phyloP scores from a whole-genome alignment of 2,888 invertebrate species.

The Nymphalis polychloros region DNA sequence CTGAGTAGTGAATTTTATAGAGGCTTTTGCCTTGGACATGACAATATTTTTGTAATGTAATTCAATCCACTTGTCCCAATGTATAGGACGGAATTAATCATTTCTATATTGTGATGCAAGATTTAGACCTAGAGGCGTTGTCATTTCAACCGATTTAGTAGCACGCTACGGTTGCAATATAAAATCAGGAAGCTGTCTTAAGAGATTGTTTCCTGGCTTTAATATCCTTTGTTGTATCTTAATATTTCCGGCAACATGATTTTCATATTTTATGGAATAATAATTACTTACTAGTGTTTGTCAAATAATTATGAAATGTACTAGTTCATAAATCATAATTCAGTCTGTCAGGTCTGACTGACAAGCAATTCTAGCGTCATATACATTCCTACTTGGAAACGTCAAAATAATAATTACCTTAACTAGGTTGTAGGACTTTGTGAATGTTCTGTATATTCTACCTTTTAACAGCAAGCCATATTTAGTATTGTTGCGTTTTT shows the following conservation, averaged over 20 bases:
- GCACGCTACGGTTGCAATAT: conserved; percentile 24
- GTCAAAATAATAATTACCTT: too few relatives aligned
- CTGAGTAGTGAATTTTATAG: too few relatives aligned
- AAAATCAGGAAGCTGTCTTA: conserved; percentile 2
- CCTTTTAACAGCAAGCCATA: too few relatives aligned
- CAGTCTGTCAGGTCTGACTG: too few relatives aligned
- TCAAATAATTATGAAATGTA: background rate
- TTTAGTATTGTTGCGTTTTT: too few relatives aligned
- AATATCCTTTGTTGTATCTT: conserved; percentile 25
- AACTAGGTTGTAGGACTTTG: too few relatives aligned
- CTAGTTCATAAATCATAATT: too few relatives aligned
- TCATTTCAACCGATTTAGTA: conserved; percentile 34
- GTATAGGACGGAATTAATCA: background rate
- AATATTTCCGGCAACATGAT: conserved; percentile 20
- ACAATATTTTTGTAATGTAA: background rate
- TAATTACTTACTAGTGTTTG: conserved; percentile 3
- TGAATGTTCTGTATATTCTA: too few relatives aligned
- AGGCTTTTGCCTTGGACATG: too few relatives aligned
- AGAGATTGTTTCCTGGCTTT: conserved; percentile 34
- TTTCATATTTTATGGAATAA: conserved; percentile 6
- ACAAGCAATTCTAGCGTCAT: too few relatives aligned
- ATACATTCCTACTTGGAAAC: too few relatives aligned
- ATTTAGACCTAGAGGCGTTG: conserved; percentile 36
- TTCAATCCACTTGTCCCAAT: background rate
- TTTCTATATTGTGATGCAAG: conserved; percentile 29